Evolutionary conservation across 2,797 vertebrate genomes (phyloP).

Genomic region (Chaetodon trifasciatus): DNA sequence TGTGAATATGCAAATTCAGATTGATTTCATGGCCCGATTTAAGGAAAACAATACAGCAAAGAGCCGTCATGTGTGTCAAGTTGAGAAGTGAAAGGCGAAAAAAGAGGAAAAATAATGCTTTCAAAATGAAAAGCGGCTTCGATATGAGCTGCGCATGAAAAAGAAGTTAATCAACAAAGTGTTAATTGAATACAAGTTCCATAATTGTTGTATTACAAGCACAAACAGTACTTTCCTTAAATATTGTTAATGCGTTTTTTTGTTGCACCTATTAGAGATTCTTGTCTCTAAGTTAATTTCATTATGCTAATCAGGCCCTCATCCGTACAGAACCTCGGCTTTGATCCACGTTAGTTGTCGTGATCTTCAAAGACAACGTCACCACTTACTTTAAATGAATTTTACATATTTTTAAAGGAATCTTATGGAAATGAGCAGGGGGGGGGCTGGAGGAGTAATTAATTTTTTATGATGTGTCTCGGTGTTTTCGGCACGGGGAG

Average conservation of each 20-base stretch:
- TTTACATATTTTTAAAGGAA: slow-evolving; percentile 98
- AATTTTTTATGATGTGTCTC: slow-evolving; percentile 99
- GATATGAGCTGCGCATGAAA: slow-evolving; percentile 83
- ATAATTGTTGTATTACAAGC: slow-evolving; percentile 98
- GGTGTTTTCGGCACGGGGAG: slow-evolving; percentile 90
- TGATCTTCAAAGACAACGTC: slow-evolving; percentile 99
- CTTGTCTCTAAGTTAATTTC: slow-evolving; percentile 99
- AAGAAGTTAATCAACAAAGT: slow-evolving; percentile 96
- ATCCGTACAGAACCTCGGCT: slow-evolving; percentile 97
- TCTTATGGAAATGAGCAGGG: slow-evolving; percentile 97
- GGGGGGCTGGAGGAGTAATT: slow-evolving; percentile 89
- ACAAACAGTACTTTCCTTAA: slow-evolving; percentile 99
- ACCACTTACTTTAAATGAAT: slow-evolving; percentile 99
- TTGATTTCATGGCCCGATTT: slow-evolving; percentile 82
- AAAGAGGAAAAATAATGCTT: slow-evolving; percentile 27
- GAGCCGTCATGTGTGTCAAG: slow-evolving; percentile 64
- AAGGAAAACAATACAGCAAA: slow-evolving; percentile 69
- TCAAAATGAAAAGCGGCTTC: slow-evolving; percentile 67
- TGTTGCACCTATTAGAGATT: slow-evolving; percentile 99
- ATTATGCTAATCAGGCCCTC: slow-evolving; percentile 99
- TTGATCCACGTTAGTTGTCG: slow-evolving; percentile 99
- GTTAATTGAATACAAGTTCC: slow-evolving; percentile 98
- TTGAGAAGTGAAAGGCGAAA: slow-evolving; percentile 43
- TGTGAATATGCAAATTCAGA: slow-evolving; percentile 81
- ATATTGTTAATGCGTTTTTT: slow-evolving; percentile 97